Base-by-base conservation (phyloP, 2,888 invertebrate species). In the Cataglyphis albicans region DNA sequence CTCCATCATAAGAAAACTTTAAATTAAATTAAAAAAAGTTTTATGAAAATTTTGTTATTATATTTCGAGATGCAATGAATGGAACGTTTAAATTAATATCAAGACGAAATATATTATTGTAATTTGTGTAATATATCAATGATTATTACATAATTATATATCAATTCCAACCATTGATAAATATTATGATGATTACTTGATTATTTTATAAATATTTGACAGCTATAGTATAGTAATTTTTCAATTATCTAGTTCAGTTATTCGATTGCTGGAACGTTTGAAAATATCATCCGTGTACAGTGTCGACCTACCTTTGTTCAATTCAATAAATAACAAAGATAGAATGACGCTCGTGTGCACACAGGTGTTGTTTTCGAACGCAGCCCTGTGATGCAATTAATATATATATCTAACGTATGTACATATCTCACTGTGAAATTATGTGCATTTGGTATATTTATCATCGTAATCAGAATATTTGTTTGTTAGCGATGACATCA, bases 31-130 rank as follows among this genome's bases (percentile, higher is more conserved):
- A 3, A 6, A 2, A 18, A 64, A 44, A 3, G 15, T 4, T 35
- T 74, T 67, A 59, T n/a, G 15, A 67, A 21, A 83, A 15, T 10
- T 44, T 67, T 15, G 12, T 52, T 32, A 75, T 48, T 75, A 35
- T 15, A 25, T 67, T 5, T 32, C 61, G 64, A 74, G 18, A 72
- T 78, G 76, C 67, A 83, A 64, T 75, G 6, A 68, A 78, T 29
- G n/a, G n/a, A 81, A 70, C 21, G 78, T 76, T 81, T 61, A 67
- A 55, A 64, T 68, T 68, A 80, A 88, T 72, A 82, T 83, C 32
- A 68, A 80, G 15, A 73, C 65, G 59, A 65, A 85, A 84, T 83
- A 83, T 83, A 88, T 87, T 87, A 85, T 59, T 84, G 82, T 29
- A 70, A 78, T 80, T 80, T 35, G 10, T 12, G 21, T 32, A 78